phyloP scores from a whole-genome alignment of 2,888 invertebrate species.

The Epinotia bilunana region DNA sequence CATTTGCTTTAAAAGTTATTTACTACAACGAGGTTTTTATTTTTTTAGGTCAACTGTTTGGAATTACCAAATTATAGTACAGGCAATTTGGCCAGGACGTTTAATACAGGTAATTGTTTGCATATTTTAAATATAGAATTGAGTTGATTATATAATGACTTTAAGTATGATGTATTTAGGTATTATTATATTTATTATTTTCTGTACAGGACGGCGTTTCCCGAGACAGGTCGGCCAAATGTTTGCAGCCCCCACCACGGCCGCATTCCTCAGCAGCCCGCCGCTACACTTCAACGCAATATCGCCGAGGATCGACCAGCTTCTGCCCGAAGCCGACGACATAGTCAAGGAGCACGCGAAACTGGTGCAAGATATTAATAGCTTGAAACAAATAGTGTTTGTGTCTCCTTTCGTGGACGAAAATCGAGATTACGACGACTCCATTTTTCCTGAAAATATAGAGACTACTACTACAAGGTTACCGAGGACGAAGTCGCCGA shows the following conservation, averaged over 20 bases:
- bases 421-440: slow-evolving; percentile 73
- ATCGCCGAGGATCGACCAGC: slow-evolving; percentile 57
- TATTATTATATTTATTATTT: slow-evolving; percentile 39
- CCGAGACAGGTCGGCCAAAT: slow-evolving; percentile 42
- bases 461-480: slow-evolving; percentile 62
- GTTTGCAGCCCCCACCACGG: slow-evolving; percentile 40
- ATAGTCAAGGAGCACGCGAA: slow-evolving; percentile 77
- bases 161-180: not conserved
- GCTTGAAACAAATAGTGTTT: slow-evolving; percentile 70
- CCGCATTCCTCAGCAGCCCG: slow-evolving; percentile 46
- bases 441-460: slow-evolving; percentile 73
- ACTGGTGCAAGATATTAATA: slow-evolving; percentile 77
- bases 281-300: slow-evolving; percentile 53
- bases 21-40: slow-evolving; percentile 41
- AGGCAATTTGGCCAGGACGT: slow-evolving; percentile 55
- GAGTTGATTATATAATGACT: not conserved
- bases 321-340: slow-evolving; percentile 62
- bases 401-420: slow-evolving; percentile 69
- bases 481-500: slow-evolving; percentile 48
- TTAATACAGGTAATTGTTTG: slow-evolving; percentile 59
- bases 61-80: slow-evolving; percentile 60
- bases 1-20: slow-evolving; percentile 3
- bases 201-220: slow-evolving; percentile 49
- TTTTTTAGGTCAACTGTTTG: slow-evolving; percentile 71
- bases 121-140: slow-evolving; percentile 13